phyloP scores from a whole-genome alignment of 2,888 invertebrate species.

The Entomobrya multifasciata region DNA sequence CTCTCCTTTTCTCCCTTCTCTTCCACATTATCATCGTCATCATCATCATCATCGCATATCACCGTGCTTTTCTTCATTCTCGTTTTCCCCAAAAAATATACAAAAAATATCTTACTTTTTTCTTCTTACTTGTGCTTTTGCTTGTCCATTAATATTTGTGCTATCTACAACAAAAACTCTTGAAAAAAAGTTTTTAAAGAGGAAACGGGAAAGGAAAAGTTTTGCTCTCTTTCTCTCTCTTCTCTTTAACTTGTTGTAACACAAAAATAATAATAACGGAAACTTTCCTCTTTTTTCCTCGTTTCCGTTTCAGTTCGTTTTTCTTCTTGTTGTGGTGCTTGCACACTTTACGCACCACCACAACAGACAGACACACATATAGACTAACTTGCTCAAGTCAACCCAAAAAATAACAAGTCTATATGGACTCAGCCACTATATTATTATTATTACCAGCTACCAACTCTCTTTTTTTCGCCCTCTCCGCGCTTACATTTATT shows the following conservation, averaged over 20 bases:
- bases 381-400: not conserved
- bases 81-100: too few species aligned
- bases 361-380: not conserved
- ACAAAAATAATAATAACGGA: slow-evolving; percentile 53
- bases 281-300: slow-evolving; percentile 50
- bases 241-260: slow-evolving; percentile 18
- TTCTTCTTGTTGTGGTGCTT: slow-evolving; percentile 13
- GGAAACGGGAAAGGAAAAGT: slow-evolving; percentile 37
- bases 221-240: slow-evolving; percentile 24
- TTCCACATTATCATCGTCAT: not conserved
- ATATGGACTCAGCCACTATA: slow-evolving; percentile 15
- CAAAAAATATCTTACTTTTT: not conserved
- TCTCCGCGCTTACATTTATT: not conserved
- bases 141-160: slow-evolving; percentile 24
- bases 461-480: not conserved
- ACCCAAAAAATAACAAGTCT: slow-evolving; percentile 14
- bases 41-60: not conserved
- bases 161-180: not conserved
- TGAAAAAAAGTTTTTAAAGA: not conserved
- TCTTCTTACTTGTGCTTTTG: not conserved
- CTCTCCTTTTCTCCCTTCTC: not conserved
- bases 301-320: slow-evolving; percentile 37
- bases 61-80: not conserved
- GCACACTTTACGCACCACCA: not conserved
- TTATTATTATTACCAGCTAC: slow-evolving; percentile 37